Evolutionary conservation across 2,888 invertebrate species (phyloP), one percentile per base, ranked within the genome.

Genomic region (Agrochola lychnidis): DNA sequence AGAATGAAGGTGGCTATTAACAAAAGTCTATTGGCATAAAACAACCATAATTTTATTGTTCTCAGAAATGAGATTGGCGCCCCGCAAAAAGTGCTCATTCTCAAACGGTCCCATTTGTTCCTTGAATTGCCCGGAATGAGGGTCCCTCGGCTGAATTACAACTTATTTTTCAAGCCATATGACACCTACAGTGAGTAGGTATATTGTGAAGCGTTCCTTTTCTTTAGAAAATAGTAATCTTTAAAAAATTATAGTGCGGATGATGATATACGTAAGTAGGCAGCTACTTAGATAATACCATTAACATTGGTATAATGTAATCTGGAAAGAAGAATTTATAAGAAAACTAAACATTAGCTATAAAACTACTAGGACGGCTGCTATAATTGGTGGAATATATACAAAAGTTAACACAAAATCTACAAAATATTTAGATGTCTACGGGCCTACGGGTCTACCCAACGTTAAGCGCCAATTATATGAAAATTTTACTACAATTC

Each of bases 51-150:
- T 89, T 90, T 64, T 89, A 90, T 90, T 89, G 88, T 91, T 89
- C 89, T 83, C 82, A 89, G 88, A 91, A 93, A 92, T 90, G 89
- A 91, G 88, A 91, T 90, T 87, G 89, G 87, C 87, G 89, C 88
- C 89, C 89, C 90, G 91, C 91, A 93, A 94, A 93, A 94, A 94
- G 90, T 91, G 90, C 88, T 92, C 89, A 89, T 91, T 91, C 89
- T 90, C 87, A 86, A 91, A 91, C 88, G 87, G 84, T 88, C 89
- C 91, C 92, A 92, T 94, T 94, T 94, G 92, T 93, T 92, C 90
- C 84, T 87, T 85, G 87, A 90, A 91, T 90, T 87, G 87, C 87
- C 85, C 82, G 90, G 87, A 89, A 92, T 89, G 91, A 92, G 92
- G 92, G 92, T 92, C 91, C 90, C 89, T 90, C 90, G 86, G 90